These are phyloP conservation scores for Mimumesa dahlbomi DNA, from an alignment of 2,888 invertebrate species.

Conservation along the genomic window DNA sequence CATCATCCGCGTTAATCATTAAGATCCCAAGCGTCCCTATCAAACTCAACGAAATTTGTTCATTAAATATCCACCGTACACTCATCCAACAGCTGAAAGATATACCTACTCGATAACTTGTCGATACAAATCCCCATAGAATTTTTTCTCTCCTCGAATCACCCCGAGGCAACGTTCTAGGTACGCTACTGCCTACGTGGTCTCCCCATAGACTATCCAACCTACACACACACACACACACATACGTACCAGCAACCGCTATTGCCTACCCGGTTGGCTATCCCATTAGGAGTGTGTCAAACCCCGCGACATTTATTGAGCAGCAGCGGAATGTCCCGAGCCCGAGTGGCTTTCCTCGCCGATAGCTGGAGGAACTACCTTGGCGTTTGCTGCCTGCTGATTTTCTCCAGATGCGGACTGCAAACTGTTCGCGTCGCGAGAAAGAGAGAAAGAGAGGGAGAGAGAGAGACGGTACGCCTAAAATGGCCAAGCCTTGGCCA, in stretches of 20 bases:
- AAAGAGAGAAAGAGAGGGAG: no score
- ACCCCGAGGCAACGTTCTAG: background rate
- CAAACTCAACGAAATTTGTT: no score
- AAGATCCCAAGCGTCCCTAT: no score
- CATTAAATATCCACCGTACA: no score
- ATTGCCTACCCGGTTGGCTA: slow-evolving; percentile 26
- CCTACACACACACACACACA: slow-evolving; percentile 4
- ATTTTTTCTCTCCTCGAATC: background rate
- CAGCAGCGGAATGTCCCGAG: slow-evolving; percentile 63
- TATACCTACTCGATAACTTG: no score
- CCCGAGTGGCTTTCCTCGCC: slow-evolving; percentile 29
- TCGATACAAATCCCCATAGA: no score
- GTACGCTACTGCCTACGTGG: slow-evolving; percentile 21
- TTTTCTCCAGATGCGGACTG: slow-evolving; percentile 67
- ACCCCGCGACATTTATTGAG: slow-evolving; percentile 72
- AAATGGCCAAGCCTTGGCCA: slow-evolving; percentile 69
- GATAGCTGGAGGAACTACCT: slow-evolving; percentile 4
- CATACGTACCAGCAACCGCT: background rate
- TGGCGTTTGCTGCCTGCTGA: slow-evolving; percentile 55
- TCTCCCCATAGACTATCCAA: slow-evolving; percentile 1
- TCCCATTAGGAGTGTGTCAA: slow-evolving; percentile 70
- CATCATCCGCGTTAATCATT: no score
- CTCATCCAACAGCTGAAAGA: no score
- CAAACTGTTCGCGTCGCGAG: slow-evolving; percentile 41
- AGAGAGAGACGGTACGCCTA: slow-evolving; percentile 53